These are phyloP conservation scores for Mus pahari DNA, from an alignment of 2,113 vertebrate species.

Conservation along the genomic window DNA sequence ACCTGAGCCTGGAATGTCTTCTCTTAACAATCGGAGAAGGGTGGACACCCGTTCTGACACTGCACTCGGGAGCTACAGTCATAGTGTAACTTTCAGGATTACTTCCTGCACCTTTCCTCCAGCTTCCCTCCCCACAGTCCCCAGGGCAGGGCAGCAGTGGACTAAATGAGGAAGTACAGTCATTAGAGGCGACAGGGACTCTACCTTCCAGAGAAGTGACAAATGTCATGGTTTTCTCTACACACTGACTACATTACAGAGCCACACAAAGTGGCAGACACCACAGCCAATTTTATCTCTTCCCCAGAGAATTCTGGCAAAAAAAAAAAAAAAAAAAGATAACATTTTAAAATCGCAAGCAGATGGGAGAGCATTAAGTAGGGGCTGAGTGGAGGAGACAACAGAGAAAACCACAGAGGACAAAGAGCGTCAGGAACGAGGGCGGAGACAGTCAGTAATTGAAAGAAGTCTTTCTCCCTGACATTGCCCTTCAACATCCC, in stretches of 20 bases:
- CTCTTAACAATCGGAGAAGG: not conserved
- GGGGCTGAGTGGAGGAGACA: not conserved
- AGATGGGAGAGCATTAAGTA: not conserved
- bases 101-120: not conserved
- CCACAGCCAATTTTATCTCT: not conserved
- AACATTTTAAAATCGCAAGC: slow-evolving; percentile 43
- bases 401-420: not conserved
- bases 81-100: not conserved
- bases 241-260: slow-evolving; percentile 4
- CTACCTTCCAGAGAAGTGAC: not conserved
- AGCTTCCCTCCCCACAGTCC: not conserved
- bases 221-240: not conserved
- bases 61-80: not conserved
- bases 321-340: not conserved
- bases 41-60: not conserved
- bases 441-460: not conserved
- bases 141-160: not conserved
- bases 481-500: not conserved
- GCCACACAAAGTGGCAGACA: slow-evolving; percentile 19
- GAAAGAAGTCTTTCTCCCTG: not conserved
- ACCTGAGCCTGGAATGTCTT: not conserved
- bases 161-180: not conserved
- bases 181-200: no score
- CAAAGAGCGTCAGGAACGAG: not conserved
- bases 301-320: not conserved